phyloP scores from a whole-genome alignment of 2,113 vertebrate genomes.

The Poeciliopsis turrubarensis region DNA sequence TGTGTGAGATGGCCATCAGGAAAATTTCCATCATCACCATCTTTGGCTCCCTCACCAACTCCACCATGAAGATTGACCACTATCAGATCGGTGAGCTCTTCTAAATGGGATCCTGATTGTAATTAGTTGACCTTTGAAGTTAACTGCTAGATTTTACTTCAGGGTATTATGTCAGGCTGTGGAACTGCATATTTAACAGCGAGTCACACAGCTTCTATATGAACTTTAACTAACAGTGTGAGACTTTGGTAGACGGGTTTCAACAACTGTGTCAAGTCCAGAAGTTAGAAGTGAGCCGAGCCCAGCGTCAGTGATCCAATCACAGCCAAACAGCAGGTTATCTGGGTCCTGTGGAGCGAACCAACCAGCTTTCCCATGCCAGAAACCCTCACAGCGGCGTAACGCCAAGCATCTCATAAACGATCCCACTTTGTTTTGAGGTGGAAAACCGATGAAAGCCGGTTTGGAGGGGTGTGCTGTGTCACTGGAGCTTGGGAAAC shows the following conservation, averaged over 20 bases:
- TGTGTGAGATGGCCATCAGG: conserved; percentile 98
- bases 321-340: background rate
- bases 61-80: conserved; percentile 98
- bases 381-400: no score
- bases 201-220: no score
- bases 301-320: background rate
- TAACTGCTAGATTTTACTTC: no score
- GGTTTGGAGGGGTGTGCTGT: conserved; percentile 14
- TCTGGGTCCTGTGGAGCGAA: no score
- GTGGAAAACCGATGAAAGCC: background rate
- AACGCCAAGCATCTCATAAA: background rate
- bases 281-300: no score
- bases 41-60: conserved; percentile 91
- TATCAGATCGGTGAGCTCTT: conserved; percentile 92
- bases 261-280: no score
- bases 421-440: background rate
- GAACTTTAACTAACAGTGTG: no score
- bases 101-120: background rate
- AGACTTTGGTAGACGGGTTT: no score
- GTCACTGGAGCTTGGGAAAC: conserved; percentile 10
- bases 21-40: conserved; percentile 95
- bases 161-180: no score
- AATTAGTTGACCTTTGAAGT: background rate
- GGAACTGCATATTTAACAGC: no score
- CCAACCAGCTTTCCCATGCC: no score